Evolutionary conservation across 2,113 vertebrate species (phyloP).

Genomic region (Nymphicus hollandicus): DNA sequence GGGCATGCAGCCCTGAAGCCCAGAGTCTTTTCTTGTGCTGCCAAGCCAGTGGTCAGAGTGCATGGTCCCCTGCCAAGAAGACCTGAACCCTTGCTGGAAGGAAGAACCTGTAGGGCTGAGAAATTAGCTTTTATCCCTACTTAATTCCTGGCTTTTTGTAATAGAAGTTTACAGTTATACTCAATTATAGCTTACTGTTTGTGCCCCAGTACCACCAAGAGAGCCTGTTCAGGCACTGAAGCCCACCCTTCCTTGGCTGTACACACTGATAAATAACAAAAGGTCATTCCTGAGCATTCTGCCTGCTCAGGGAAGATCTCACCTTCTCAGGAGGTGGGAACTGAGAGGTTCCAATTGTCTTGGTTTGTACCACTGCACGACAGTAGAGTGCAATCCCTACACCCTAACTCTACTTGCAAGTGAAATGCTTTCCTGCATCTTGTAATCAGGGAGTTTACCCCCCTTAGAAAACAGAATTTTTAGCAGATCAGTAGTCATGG

Average conservation of each 20-base stretch:
- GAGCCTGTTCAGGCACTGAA: neutral
- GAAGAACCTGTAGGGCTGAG: neutral
- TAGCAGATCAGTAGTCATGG: neutral
- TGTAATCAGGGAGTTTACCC: neutral
- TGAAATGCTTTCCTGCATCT: neutral
- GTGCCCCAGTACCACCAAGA: neutral
- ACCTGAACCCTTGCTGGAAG: neutral
- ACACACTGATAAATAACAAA: neutral
- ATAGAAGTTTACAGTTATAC: neutral
- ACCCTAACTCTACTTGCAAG: neutral
- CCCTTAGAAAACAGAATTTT: neutral
- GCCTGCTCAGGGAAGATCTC: neutral
- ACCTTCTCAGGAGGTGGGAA: neutral
- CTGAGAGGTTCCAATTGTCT: neutral
- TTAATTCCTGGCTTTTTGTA: neutral
- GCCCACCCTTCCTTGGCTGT: neutral
- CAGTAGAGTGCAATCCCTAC: neutral
- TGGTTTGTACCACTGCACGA: neutral
- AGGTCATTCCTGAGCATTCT: neutral
- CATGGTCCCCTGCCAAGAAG: neutral
- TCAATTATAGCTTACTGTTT: neutral
- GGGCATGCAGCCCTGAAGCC: neutral
- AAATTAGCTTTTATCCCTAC: neutral
- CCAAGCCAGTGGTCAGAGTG: rapidly evolving
- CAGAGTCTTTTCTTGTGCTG: neutral